phyloP scores from a whole-genome alignment of 1,140 invertebrate species.

The Cataglyphis hispanica region DNA sequence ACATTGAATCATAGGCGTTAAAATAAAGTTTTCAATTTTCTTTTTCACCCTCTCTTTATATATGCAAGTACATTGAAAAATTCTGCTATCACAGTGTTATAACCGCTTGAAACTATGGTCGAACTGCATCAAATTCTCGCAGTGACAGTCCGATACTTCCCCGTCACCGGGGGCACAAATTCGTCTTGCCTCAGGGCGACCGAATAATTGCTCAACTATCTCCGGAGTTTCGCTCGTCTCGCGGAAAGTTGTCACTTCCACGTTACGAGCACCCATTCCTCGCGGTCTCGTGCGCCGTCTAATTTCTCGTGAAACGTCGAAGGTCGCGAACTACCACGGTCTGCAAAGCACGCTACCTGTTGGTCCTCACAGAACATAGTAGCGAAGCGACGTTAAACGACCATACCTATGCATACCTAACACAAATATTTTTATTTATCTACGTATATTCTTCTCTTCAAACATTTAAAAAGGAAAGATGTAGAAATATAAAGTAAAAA shows the following conservation, averaged over 20 bases:
- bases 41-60: not conserved
- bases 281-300: constrained; percentile 51
- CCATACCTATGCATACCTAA: not conserved
- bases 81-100: constrained; percentile 17
- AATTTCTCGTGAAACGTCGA: constrained; percentile 57
- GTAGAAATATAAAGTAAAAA: not conserved
- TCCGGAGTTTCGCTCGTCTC: constrained; percentile 56
- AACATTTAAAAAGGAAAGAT: not conserved
- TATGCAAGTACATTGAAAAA: constrained; percentile 21
- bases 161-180: constrained; percentile 43
- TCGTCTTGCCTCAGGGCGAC: constrained; percentile 56
- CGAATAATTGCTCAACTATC: constrained; percentile 63
- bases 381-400: not conserved
- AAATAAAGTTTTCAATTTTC: constrained; percentile 9
- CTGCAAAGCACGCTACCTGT: constrained; percentile 49
- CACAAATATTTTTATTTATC: constrained; percentile 1
- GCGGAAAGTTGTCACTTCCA: constrained; percentile 65
- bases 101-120: constrained; percentile 51
- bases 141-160: constrained; percentile 38
- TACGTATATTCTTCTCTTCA: not conserved
- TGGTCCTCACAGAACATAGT: constrained; percentile 15
- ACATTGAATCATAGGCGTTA: not conserved
- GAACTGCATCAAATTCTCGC: constrained; percentile 58
- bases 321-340: constrained; percentile 38
- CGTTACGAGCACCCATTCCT: constrained; percentile 57